phyloP scores from a whole-genome alignment of 2,113 vertebrate species.

The Pongo pygmaeus region DNA sequence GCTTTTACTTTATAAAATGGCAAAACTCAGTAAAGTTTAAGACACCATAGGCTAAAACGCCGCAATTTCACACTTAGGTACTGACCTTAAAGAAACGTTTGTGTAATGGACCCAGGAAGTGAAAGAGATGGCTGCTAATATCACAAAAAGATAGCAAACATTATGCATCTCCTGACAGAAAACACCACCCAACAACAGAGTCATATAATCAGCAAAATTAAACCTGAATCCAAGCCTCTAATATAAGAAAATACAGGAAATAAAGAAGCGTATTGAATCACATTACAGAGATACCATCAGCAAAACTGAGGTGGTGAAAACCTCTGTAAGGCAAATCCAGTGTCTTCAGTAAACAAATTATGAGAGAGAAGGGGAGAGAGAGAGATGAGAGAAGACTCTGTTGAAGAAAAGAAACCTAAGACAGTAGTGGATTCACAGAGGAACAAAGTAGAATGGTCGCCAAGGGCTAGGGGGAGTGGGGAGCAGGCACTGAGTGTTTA shows the following conservation, averaged over 20 bases:
- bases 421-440: neutral
- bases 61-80: neutral
- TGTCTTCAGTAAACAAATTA: neutral
- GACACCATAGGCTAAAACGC: too few species aligned
- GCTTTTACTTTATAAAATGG: neutral
- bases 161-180: fast-evolving
- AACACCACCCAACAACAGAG: neutral
- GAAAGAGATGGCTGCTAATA: neutral
- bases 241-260: neutral
- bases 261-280: fast-evolving
- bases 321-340: neutral
- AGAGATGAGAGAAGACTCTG: neutral
- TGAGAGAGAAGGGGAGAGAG: neutral
- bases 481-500: neutral
- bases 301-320: neutral
- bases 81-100: neutral
- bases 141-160: neutral
- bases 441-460: too few species aligned
- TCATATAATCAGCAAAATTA: neutral
- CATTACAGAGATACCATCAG: neutral
- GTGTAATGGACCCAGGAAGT: neutral
- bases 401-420: neutral
- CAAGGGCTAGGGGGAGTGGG: neutral
- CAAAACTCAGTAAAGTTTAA: neutral
- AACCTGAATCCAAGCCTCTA: neutral